Conservation (phyloP, 2,797 vertebrate genomes). For the Hephaestus fuliginosus region DNA sequence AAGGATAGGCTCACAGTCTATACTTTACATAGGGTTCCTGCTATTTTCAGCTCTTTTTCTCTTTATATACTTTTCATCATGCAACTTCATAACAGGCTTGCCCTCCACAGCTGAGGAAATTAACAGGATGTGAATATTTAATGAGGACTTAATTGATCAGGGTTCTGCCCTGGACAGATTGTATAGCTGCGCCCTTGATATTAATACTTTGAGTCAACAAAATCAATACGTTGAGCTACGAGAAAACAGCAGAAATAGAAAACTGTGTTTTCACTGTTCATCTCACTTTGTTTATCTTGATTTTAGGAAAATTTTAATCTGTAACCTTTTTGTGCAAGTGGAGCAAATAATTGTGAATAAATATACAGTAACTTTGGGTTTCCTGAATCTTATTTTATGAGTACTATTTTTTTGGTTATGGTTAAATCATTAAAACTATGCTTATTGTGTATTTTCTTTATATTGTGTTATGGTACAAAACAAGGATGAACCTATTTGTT, state of each 20-base stretch:
- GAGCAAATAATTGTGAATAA: slow-evolving; percentile 14
- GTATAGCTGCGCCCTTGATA: slow-evolving; percentile 65
- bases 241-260: slow-evolving; percentile 46
- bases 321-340: slow-evolving; percentile 32
- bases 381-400: background rate
- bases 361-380: background rate
- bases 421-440: slow-evolving; percentile 1
- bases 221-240: slow-evolving; percentile 64
- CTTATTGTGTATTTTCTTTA: background rate
- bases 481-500: background rate
- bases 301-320: slow-evolving; percentile 19
- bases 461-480: background rate
- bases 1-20: slow-evolving; percentile 28
- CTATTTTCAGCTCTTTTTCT: slow-evolving; percentile 12
- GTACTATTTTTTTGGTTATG: background rate
- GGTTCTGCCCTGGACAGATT: slow-evolving; percentile 59
- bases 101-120: slow-evolving; percentile 51
- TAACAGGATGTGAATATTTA: slow-evolving; percentile 75
- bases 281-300: slow-evolving; percentile 14
- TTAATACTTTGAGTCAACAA: slow-evolving; percentile 73
- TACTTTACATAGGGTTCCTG: slow-evolving; percentile 24
- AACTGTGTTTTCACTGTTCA: slow-evolving; percentile 47
- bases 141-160: slow-evolving; percentile 79
- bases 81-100: slow-evolving; percentile 44
- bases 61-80: slow-evolving; percentile 40